A percentile compares a stretch with the other conserved stretches of the same genome.
Evolutionary conservation across 2,113 vertebrate species (phyloP).

Genomic region (Gnathonemus echidnorhynchus): DNA sequence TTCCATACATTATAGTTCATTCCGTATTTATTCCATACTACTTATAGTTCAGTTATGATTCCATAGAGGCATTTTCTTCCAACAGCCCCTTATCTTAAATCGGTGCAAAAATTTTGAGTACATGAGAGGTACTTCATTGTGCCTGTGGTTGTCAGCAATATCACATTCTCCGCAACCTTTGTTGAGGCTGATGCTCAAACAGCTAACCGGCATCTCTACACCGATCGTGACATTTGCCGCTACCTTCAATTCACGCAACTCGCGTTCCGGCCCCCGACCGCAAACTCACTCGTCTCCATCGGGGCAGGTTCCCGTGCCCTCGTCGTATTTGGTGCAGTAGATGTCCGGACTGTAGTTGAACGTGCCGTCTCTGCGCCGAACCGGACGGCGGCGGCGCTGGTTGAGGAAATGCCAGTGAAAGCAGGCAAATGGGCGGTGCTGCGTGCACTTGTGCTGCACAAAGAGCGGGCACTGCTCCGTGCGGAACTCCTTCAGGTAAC

Average conservation of each 20-base stretch:
- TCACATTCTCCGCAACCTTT: neutral
- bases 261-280: conserved; percentile 16
- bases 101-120: neutral
- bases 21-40: neutral
- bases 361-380: conserved; percentile 87
- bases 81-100: neutral
- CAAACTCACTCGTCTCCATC: conserved; percentile 93
- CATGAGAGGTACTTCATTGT: neutral
- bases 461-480: conserved; percentile 96
- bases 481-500: conserved; percentile 96
- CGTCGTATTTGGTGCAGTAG: conserved; percentile 95
- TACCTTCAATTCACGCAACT: neutral
- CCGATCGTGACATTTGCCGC: neutral
- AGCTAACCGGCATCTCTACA: neutral
- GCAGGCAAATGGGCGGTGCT: conserved; percentile 92
- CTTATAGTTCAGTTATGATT: neutral
- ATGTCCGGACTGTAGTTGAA: conserved; percentile 98
- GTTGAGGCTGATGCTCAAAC: neutral
- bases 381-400: conserved; percentile 87
- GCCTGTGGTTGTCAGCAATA: neutral
- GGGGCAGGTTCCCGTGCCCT: conserved; percentile 86
- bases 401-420: conserved; percentile 99
- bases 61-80: neutral
- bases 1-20: neutral
- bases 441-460: conserved; percentile 95